These are phyloP conservation scores for Coccyzus lansbergi DNA, from an alignment of 2,797 vertebrate species.

Conservation along the genomic window DNA sequence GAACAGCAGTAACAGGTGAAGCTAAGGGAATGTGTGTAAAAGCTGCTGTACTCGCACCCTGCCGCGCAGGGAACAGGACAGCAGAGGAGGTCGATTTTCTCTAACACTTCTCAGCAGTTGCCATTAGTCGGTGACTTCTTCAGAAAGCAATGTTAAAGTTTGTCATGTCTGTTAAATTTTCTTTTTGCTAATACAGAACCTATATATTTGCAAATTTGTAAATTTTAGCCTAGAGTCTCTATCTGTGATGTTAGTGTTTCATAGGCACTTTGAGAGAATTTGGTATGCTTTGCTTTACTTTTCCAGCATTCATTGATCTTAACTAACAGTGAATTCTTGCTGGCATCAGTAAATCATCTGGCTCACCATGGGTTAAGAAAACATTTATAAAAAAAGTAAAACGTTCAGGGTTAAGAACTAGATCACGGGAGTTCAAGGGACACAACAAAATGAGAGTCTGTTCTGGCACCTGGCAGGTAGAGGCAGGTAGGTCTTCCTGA, in stretches of 20 bases:
- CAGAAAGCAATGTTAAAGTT: neutral
- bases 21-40: accelerated
- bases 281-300: neutral
- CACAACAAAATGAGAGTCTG: neutral
- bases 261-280: neutral
- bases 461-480: neutral
- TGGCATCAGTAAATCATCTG: neutral
- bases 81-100: neutral
- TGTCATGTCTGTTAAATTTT: neutral
- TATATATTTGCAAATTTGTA: neutral
- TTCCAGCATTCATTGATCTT: neutral
- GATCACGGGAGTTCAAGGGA: neutral
- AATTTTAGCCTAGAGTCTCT: neutral
- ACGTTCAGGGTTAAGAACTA: neutral
- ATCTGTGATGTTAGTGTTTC: neutral
- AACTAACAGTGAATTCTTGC: neutral
- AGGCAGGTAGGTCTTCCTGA: neutral
- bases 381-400: neutral
- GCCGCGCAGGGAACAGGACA: accelerated
- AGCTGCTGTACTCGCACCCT: neutral
- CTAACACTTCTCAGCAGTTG: neutral
- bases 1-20: neutral
- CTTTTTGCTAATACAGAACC: neutral
- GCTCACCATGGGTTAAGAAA: neutral
- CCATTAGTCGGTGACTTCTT: neutral